These are phyloP conservation scores for Drosophila yakuba DNA, from an alignment of 1,140 invertebrate genomes.

Conservation along the genomic window DNA sequence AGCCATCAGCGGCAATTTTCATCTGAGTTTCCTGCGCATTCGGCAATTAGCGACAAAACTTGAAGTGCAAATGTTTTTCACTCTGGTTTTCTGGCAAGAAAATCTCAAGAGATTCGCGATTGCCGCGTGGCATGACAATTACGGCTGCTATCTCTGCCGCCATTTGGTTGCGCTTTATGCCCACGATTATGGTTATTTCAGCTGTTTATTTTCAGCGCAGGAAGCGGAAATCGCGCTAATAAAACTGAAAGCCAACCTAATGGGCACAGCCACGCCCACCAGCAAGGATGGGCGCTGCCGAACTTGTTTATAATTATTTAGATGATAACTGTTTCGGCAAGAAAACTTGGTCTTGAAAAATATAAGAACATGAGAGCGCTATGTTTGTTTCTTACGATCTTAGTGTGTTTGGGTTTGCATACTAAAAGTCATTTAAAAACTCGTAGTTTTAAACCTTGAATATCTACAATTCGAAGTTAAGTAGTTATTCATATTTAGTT, in stretches of 20 bases:
- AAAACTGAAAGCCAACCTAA: slow-evolving; percentile 30
- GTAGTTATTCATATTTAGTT: too few relatives aligned
- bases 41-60: slow-evolving; percentile 38
- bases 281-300: slow-evolving; percentile 5
- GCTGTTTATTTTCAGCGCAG: slow-evolving; percentile 13
- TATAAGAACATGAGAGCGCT: neutral
- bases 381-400: neutral
- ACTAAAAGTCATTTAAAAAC: too few relatives aligned
- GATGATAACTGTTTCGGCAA: neutral
- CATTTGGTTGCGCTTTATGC: slow-evolving; percentile 64
- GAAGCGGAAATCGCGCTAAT: slow-evolving; percentile 67
- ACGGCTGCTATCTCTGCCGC: slow-evolving; percentile 29
- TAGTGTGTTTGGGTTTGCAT: too few relatives aligned
- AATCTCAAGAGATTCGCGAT: slow-evolving; percentile 16
- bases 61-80: slow-evolving; percentile 18
- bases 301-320: slow-evolving; percentile 17
- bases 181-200: slow-evolving; percentile 60
- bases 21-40: neutral
- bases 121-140: slow-evolving; percentile 42
- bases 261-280: slow-evolving; percentile 10
- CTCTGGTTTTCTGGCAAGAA: neutral
- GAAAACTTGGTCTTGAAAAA: neutral
- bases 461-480: too few relatives aligned
- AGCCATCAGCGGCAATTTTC: slow-evolving; percentile 1
- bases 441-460: too few relatives aligned